Evolutionary conservation across 2,888 invertebrate species (phyloP), one percentile per base, ranked within the genome.

Genomic region (Alitta virens): DNA sequence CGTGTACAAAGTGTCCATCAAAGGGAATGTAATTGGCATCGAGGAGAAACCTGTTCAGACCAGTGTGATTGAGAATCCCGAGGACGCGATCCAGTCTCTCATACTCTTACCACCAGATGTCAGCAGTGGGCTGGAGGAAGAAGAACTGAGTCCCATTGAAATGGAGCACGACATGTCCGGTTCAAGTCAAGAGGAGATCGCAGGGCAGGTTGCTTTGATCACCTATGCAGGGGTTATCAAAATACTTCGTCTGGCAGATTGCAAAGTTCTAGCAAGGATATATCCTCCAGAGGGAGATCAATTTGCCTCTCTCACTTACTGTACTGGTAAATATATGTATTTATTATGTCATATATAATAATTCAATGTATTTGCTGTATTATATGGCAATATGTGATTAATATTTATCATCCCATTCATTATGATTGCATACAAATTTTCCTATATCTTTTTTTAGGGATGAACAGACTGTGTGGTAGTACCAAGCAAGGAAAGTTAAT

Each of bases 391-490:
- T n/a, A n/a, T n/a, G n/a, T n/a, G n/a, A n/a, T n/a, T n/a, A n/a
- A n/a, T n/a, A n/a, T n/a, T n/a, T n/a, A n/a, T n/a, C n/a, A n/a
- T n/a, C n/a, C n/a, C n/a, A n/a, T n/a, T n/a, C n/a, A n/a, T n/a
- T n/a, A n/a, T n/a, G n/a, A n/a, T n/a, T n/a, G n/a, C n/a, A n/a
- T n/a, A n/a, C n/a, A 18, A 12, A 25, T 24, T 2, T 59, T n/a
- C 14, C 23, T 33, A 33, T 40, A 38, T n/a, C n/a, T 25, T 58
- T n/a, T 50, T 46, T 18, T 16, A 87, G 88, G 88, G 78, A 86
- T 94, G 63, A 94, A 94, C 76, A 86, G 92, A 54, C 84, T 94
- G 33, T 94, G 94, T 79, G 91, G 89, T 1, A 90, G 91, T 50
- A 92, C 93, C 0, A 87, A 87, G 71, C 86, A 87, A 59, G 94